These are phyloP conservation scores for Archaeoteleia sp. DNA, from an alignment of 2,888 invertebrate genomes.

Conservation along the genomic window DNA sequence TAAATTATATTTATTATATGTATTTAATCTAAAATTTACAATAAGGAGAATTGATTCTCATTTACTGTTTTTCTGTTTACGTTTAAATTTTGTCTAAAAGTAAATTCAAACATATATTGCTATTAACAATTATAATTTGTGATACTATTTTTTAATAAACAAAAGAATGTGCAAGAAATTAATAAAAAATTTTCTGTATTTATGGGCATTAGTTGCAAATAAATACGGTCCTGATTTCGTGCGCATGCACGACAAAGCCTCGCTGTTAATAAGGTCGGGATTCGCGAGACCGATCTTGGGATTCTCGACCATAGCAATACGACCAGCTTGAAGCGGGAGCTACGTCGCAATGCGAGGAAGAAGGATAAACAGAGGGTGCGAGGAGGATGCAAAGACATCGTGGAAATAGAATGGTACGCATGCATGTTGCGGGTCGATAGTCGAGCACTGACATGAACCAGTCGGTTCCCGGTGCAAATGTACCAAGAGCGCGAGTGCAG, in stretches of 20 bases:
- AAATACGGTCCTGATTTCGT: constrained; percentile 14
- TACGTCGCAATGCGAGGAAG: background rate
- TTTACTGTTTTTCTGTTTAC: too few species aligned
- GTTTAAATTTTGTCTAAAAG: too few species aligned
- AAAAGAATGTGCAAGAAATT: too few species aligned
- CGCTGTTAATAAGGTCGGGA: constrained; percentile 15
- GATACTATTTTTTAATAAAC: too few species aligned
- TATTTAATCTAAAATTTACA: too few species aligned
- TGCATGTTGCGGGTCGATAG: constrained; percentile 44
- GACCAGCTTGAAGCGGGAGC: background rate
- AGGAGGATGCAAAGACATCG: background rate
- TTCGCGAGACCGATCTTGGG: constrained; percentile 15
- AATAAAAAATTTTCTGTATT: too few species aligned
- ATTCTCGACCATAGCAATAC: constrained; percentile 8
- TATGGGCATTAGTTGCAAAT: background rate
- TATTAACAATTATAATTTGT: too few species aligned
- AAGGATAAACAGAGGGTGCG: background rate
- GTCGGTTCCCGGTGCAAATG: constrained; percentile 26
- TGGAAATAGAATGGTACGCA: constrained; percentile 9
- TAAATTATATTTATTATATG: too few species aligned
- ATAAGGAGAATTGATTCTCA: too few species aligned
- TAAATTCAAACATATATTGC: too few species aligned
- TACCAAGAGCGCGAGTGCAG: constrained; percentile 33
- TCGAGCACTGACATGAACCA: constrained; percentile 42
- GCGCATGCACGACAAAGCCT: constrained; percentile 42